Evolutionary conservation across 1,140 invertebrate genomes (phyloP), one percentile per base, ranked within the genome.

Genomic region (Adoxophyes honmai): DNA sequence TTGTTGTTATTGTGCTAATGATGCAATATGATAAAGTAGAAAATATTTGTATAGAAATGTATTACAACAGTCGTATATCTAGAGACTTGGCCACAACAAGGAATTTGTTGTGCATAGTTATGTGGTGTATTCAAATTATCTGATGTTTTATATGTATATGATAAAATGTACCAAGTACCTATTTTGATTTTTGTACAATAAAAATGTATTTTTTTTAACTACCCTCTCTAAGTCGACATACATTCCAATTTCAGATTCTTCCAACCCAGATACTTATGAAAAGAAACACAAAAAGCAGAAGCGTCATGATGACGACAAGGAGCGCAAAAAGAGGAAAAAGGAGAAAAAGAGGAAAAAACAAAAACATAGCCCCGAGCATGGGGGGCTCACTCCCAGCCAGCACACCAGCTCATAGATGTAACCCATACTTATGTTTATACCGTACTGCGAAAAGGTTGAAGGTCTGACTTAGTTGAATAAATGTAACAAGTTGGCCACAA

Each of bases 261-360:
- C 93, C 52, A 93, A 93, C 53, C 91, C 93, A 33, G 96, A 97
- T 77, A 94, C 94, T 21, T 96, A 97, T 72, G 96, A 98, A 78
- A 98, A 98, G 91, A 98, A 98, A 81, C 96, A 98, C 79, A 98
- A 98, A 90, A 98, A 98, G 76, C 96, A 98, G 74, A 98, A 98
- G 77, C 90, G 96, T 14, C 96, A 97, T 68, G 96, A 98, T 68
- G 97, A 98, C 59, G 97, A 98, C 66, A 98, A 98, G 70, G 96
- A 98, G 75, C 91, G 96, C 33, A 97, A 97, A 86, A 98, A 98
- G 73, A 92, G 96, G 70, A 98, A 98, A 92, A 98, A 98, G 89
- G 96, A 98, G 73, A 97, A 98, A 83, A 98, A 98, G 73, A 92
- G 96, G 58, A 97, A 98, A 92, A 97, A 97, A 85, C 96, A 97